These are phyloP conservation scores for Vidua macroura DNA, from an alignment of 2,113 vertebrate species.

Conservation along the genomic window DNA sequence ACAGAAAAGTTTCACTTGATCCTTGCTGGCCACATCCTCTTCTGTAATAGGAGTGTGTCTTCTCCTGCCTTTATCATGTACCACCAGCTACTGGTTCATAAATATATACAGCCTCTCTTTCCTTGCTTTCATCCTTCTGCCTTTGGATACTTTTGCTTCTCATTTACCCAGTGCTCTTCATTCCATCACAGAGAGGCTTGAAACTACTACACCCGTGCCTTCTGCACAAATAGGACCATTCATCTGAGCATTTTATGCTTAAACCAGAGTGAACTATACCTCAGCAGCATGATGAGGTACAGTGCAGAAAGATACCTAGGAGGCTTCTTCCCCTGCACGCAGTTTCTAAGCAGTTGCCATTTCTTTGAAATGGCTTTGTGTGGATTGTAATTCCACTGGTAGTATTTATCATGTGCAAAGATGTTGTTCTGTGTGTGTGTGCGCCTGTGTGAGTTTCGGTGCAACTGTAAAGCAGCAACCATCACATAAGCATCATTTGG, in stretches of 20 bases:
- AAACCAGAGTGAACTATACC: neutral
- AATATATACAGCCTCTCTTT: neutral
- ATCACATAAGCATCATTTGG: neutral
- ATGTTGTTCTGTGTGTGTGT: neutral
- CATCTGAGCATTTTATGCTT: neutral
- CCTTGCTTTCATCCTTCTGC: neutral
- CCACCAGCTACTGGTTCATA: neutral
- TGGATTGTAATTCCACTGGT: neutral
- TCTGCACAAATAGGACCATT: neutral
- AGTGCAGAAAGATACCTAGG: neutral
- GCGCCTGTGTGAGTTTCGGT: neutral
- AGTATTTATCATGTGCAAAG: neutral
- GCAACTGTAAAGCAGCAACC: neutral
- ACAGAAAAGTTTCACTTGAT: neutral
- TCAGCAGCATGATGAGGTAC: neutral
- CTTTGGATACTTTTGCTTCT: neutral
- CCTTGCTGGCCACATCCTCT: neutral
- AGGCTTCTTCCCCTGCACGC: rapidly evolving
- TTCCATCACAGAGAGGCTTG: neutral
- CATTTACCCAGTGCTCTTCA: neutral
- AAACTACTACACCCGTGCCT: neutral
- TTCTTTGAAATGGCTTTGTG: neutral
- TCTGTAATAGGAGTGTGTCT: neutral
- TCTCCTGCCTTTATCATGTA: neutral
- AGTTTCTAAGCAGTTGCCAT: neutral